Base-by-base conservation (phyloP, 2,797 vertebrate species). In the Sandelia bainsii region DNA sequence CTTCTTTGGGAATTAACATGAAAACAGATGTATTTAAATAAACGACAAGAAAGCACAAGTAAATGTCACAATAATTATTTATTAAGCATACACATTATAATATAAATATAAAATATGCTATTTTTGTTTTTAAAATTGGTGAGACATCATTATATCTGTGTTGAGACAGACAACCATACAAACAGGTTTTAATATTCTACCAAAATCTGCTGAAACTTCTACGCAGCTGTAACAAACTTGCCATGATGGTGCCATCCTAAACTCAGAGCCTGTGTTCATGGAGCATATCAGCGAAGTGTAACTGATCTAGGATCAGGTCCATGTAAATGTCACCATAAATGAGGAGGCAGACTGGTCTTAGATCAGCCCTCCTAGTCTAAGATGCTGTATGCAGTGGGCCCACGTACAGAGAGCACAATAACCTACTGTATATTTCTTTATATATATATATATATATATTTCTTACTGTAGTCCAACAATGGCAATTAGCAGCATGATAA, bases 211-310 rank as follows among this genome's bases (percentile, higher is more conserved):
- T 86, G 88, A 86, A 81, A 90, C 80, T 71, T 81, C 95, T 96
- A 96, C 91, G 94, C 91, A 94, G 92, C 95, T 95, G 95, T 96
- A 97, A 96, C 94, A 97, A 98, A 98, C 94, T 93, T 6, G 94
- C 95, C 93, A 95, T 94, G 94, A 95, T 85, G 94, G 91, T 94
- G 95, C 87, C 92, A 90, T 95, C 93, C 96, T 93, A 96, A 96
- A 94, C 93, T 95, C 95, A 95, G 77, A 81, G 83, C 84, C 83
- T 70, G 75, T 74, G n/a, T 76, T 86, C 78, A 86, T 69, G 69
- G 82, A 87, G 86, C 83, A 69, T 53, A 23, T 77, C 73, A 66
- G 80, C 82, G 71, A 53, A 32, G 68, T 57, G 53, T 13, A 40
- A 63, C 83, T 69, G 87, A 84, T 83, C 87, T 53, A 62, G 83